Conservation (phyloP, 1,140 invertebrate genomes). For the Conopomorpha cramerella region DNA sequence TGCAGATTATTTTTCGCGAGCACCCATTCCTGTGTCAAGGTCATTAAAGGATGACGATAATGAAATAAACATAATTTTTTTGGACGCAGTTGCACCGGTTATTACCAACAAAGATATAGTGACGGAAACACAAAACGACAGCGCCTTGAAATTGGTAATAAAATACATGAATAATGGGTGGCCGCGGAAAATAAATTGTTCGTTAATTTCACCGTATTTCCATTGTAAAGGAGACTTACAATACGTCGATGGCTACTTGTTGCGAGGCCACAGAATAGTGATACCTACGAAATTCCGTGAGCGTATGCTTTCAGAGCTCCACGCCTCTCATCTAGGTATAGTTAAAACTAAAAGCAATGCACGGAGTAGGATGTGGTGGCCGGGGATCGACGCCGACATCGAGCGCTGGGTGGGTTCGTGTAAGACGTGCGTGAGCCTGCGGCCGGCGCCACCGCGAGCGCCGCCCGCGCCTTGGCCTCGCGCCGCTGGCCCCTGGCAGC, state of each 20-base stretch:
- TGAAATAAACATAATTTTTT: background rate
- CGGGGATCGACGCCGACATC: slow-evolving; percentile 7
- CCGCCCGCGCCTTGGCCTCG: background rate
- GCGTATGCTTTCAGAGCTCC: slow-evolving; percentile 10
- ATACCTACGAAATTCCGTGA: slow-evolving; percentile 8
- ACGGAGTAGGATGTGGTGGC: slow-evolving; percentile 9
- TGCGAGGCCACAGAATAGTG: slow-evolving; percentile 6
- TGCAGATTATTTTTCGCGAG: slow-evolving; percentile 21
- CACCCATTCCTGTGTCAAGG: too few relatives aligned
- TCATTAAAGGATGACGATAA: background rate
- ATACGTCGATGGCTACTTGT: slow-evolving; percentile 3
- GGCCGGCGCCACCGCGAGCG: background rate
- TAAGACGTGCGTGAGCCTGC: background rate
- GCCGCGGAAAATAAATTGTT: slow-evolving; percentile 2
- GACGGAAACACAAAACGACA: background rate
- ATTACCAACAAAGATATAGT: background rate
- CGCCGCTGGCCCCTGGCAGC: background rate
- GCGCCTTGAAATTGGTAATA: background rate
- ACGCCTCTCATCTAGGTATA: slow-evolving; percentile 13
- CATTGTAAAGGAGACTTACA: background rate
- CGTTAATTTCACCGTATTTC: background rate
- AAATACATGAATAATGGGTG: slow-evolving; percentile 1
- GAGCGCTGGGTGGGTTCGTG: background rate
- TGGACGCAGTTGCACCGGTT: background rate
- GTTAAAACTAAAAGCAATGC: slow-evolving; percentile 13